Evolutionary conservation across 2,113 vertebrate genomes (phyloP).

Genomic region (Echinops telfairi): DNA sequence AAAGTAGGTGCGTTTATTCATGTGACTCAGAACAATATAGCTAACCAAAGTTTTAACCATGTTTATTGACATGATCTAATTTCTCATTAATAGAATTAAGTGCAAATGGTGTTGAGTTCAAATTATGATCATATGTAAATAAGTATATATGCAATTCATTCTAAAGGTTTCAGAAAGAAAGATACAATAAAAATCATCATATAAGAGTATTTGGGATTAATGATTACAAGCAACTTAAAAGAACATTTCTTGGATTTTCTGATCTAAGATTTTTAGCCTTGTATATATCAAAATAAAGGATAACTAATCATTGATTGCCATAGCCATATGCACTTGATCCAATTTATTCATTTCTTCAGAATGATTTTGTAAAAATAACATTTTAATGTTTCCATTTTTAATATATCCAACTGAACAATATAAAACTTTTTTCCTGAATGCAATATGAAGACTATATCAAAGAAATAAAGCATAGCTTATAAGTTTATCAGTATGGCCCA

Average conservation of each 20-base stretch:
- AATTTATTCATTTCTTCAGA: neutral
- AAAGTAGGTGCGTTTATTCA: neutral
- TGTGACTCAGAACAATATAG: neutral
- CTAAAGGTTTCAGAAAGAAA: neutral
- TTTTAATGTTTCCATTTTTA: neutral
- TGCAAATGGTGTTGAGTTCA: too few species aligned
- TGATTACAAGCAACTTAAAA: neutral
- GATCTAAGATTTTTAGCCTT: neutral
- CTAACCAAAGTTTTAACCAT: neutral
- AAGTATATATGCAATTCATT: neutral
- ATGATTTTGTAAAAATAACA: neutral
- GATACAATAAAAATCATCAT: neutral
- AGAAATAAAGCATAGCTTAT: slow-evolving; percentile 24
- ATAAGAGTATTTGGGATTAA: neutral
- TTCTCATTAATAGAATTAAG: too few species aligned
- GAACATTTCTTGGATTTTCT: neutral
- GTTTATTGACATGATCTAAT: too few species aligned
- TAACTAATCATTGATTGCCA: neutral
- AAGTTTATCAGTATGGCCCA: neutral
- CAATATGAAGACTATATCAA: neutral
- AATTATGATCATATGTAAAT: too few species aligned
- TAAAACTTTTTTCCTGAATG: neutral
- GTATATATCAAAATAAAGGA: neutral
- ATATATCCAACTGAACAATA: neutral
- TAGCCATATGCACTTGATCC: neutral